These are phyloP conservation scores for Neomicropteryx cornuta DNA, from an alignment of 1,140 invertebrate genomes.

Conservation along the genomic window DNA sequence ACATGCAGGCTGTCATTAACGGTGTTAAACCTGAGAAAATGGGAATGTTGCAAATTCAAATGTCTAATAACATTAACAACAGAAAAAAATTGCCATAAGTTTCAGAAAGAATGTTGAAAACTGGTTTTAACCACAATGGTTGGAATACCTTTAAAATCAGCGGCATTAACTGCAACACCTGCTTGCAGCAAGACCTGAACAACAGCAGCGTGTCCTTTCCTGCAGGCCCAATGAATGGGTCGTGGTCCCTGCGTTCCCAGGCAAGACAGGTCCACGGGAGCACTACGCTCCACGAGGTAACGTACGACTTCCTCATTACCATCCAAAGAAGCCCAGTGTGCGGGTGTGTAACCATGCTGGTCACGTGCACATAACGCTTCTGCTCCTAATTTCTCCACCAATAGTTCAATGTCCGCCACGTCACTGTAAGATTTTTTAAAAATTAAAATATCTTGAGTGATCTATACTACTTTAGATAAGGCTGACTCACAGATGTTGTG, in stretches of 20 bases:
- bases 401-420: constrained; percentile 60
- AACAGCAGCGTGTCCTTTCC: constrained; percentile 72
- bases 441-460: no score
- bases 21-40: constrained; percentile 58
- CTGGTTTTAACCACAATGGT: no score
- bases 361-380: constrained; percentile 65
- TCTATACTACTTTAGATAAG: not conserved
- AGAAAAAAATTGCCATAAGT: no score
- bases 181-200: constrained; percentile 72
- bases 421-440: constrained; percentile 37
- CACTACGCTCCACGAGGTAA: constrained; percentile 70
- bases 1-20: constrained; percentile 86
- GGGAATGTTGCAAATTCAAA: no score
- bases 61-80: no score
- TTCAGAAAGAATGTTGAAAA: no score
- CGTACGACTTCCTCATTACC: constrained; percentile 76
- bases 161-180: constrained; percentile 80
- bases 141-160: constrained; percentile 69
- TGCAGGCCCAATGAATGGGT: constrained; percentile 88
- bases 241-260: constrained; percentile 77
- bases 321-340: constrained; percentile 84
- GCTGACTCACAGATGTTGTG: not conserved
- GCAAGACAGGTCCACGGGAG: constrained; percentile 75
- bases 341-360: constrained; percentile 84
- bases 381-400: constrained; percentile 64